Percentiles rank a stretch among this genome's conserved stretches.
Conservation (phyloP, 2,888 invertebrate species). For the Chirona hameri region DNA sequence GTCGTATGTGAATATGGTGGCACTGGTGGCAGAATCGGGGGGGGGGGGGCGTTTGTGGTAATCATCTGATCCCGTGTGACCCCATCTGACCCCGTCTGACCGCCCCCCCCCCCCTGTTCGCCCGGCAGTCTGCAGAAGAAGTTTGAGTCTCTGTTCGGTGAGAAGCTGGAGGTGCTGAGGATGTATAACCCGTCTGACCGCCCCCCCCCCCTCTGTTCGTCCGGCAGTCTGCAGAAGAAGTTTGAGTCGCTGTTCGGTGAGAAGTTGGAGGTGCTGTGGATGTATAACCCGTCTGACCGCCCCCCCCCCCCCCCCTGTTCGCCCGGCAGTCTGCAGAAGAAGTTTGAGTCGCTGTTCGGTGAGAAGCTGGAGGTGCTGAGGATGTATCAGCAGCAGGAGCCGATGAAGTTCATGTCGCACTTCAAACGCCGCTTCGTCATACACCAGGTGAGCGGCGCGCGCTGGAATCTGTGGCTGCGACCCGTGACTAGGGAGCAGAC, state of each 20-base stretch:
- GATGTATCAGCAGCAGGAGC: constrained; percentile 98
- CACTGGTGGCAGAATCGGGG: too few relatives aligned
- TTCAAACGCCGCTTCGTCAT: constrained; percentile 93
- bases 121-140: constrained; percentile 68
- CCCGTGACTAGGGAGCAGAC: too few relatives aligned
- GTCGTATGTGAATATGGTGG: too few relatives aligned
- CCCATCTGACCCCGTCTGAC: too few relatives aligned
- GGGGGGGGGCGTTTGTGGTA: too few relatives aligned
- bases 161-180: constrained; percentile 84
- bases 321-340: constrained; percentile 65
- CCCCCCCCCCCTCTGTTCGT: constrained; percentile 42
- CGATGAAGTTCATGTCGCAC: constrained; percentile 95
- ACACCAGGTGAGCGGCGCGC: constrained; percentile 62
- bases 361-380: constrained; percentile 87
- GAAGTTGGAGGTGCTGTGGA: constrained; percentile 84
- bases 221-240: constrained; percentile 68
- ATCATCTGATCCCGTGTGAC: background rate
- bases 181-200: too few relatives aligned
- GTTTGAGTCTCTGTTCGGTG: constrained; percentile 80
- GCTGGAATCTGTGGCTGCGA: too few relatives aligned
- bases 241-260: constrained; percentile 83
- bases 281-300: too few relatives aligned
- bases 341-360: constrained; percentile 80
- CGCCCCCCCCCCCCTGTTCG: constrained; percentile 42
- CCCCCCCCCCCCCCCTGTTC: constrained; percentile 43